Conservation (phyloP, 1,140 invertebrate species). For the Drosophila virilis region DNA sequence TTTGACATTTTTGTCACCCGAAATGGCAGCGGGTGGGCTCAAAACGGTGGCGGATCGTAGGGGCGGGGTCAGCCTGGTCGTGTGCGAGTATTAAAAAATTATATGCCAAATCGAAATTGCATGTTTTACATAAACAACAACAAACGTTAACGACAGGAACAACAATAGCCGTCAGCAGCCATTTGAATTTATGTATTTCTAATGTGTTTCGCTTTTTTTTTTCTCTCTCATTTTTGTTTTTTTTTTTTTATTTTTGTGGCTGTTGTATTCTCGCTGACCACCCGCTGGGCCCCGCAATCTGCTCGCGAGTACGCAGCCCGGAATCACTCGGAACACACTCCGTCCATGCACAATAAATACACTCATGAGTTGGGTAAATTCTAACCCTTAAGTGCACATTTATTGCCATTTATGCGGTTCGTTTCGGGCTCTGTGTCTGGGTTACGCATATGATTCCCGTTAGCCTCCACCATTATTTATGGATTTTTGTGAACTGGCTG, state of each 20-base stretch:
- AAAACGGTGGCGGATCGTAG: background rate
- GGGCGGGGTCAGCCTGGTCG: background rate
- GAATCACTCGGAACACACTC: slow-evolving; percentile 2
- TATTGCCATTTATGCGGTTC: slow-evolving; percentile 79
- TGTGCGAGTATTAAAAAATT: slow-evolving; percentile 73
- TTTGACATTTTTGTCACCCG: slow-evolving; percentile 81
- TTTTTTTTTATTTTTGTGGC: slow-evolving; percentile 16
- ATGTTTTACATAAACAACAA: slow-evolving; percentile 76
- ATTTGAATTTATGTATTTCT: slow-evolving; percentile 61
- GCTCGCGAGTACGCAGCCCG: slow-evolving; percentile 37
- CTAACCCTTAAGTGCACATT: slow-evolving; percentile 79
- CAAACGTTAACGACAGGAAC: slow-evolving; percentile 35
- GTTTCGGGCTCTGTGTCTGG: slow-evolving; percentile 48
- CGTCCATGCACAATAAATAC: slow-evolving; percentile 11
- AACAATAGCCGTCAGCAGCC: slow-evolving; percentile 37
- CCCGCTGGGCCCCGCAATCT: slow-evolving; percentile 69
- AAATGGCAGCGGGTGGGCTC: slow-evolving; percentile 64
- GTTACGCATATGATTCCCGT: slow-evolving; percentile 64
- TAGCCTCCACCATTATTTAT: slow-evolving; percentile 63
- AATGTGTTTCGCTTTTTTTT: slow-evolving; percentile 50
- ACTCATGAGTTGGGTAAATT: slow-evolving; percentile 24
- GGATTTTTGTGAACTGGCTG: slow-evolving; percentile 45
- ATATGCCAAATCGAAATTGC: slow-evolving; percentile 82
- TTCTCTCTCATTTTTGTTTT: slow-evolving; percentile 7
- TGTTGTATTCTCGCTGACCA: slow-evolving; percentile 33